A percentile compares a stretch with the other conserved stretches of the same genome.
These are phyloP conservation scores for Cheilosia vernalis DNA, from an alignment of 2,888 invertebrate species.

Conservation along the genomic window DNA sequence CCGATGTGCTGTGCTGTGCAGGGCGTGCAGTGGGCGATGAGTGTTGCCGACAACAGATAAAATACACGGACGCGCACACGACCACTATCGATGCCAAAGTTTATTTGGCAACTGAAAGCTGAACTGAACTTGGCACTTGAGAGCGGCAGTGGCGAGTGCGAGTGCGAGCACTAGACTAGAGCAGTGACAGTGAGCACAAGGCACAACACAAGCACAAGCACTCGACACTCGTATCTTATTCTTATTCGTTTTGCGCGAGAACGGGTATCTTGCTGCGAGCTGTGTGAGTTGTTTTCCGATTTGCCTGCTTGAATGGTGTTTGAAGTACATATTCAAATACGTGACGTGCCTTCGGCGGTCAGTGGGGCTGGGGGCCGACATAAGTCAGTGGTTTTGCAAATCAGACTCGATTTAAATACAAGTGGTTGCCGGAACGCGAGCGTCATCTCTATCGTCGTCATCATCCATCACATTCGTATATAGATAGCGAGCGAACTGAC, in stretches of 20 bases:
- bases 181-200: background rate
- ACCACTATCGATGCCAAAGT: conserved; percentile 70
- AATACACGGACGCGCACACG: conserved; percentile 45
- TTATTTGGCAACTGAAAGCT: conserved; percentile 73
- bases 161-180: background rate
- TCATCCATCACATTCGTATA: background rate
- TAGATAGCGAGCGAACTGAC: background rate
- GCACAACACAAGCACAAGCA: too few species aligned
- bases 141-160: conserved; percentile 34
- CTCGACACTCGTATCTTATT: background rate
- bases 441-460: background rate
- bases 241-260: background rate
- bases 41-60: conserved; percentile 27
- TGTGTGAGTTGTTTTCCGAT: background rate
- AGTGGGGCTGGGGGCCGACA: background rate
- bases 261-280: conserved; percentile 20
- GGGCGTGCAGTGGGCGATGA: conserved; percentile 20
- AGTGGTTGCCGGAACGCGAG: background rate
- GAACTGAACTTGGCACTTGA: conserved; percentile 63
- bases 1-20: conserved; percentile 9
- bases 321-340: conserved; percentile 16
- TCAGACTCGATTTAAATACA: conserved; percentile 8
- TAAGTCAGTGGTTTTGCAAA: conserved; percentile 17
- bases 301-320: background rate
- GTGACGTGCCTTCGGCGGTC: conserved; percentile 12